Percentiles rank a stretch among this genome's conserved stretches.
Conservation (phyloP, 2,888 invertebrate species). For the Papilio demoleus region DNA sequence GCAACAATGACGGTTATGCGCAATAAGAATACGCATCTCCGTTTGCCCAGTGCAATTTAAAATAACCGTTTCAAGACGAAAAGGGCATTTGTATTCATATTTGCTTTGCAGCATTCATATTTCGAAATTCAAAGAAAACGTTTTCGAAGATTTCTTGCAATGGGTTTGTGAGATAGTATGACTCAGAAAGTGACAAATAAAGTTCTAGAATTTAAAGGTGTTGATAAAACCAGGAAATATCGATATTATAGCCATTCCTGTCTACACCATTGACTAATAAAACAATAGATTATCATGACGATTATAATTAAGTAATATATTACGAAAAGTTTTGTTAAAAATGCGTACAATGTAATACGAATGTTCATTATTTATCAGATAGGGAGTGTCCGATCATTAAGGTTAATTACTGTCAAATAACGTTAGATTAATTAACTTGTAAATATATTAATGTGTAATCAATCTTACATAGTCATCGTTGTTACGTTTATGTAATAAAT, state of each 20-base stretch:
- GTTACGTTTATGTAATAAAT: not conserved
- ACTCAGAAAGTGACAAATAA: conserved; percentile 18
- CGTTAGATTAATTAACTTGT: conserved; percentile 22
- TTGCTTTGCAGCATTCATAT: conserved; percentile 10
- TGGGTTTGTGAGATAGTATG: conserved; percentile 4
- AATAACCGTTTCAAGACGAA: conserved; percentile 30
- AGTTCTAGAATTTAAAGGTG: conserved; percentile 1
- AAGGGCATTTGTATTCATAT: conserved; percentile 26
- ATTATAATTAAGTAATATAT: no score
- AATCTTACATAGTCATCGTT: not conserved
- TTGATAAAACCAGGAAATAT: not conserved
- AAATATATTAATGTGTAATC: conserved; percentile 12
- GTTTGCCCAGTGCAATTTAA: conserved; percentile 10
- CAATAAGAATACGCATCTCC: conserved; percentile 17
- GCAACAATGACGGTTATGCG: conserved; percentile 39
- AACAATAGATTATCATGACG: no score
- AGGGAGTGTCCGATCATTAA: conserved; percentile 15
- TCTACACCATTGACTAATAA: no score
- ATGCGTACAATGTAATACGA: not conserved
- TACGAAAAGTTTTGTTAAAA: not conserved
- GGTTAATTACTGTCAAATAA: conserved; percentile 12
- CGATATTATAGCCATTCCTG: not conserved
- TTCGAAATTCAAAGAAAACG: conserved; percentile 10
- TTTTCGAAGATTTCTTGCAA: conserved; percentile 8
- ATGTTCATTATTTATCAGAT: conserved; percentile 5